phyloP scores from a whole-genome alignment of 2,797 vertebrate genomes.

The Melanotaenia nigrans region DNA sequence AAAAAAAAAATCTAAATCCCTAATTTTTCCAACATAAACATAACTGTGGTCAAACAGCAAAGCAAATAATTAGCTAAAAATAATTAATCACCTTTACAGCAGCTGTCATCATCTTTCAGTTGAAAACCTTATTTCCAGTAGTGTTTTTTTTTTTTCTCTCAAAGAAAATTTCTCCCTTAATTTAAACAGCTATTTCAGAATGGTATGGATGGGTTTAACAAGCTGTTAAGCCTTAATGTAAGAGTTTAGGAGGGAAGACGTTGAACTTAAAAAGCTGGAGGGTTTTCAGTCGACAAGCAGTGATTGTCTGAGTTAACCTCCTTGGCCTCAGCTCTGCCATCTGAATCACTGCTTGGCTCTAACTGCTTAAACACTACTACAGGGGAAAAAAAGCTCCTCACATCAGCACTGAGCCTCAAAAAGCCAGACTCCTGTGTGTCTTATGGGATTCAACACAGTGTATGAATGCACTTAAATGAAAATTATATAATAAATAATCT shows the following conservation, averaged over 20 bases:
- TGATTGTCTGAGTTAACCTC: conserved; percentile 39
- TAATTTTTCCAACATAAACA: conserved; percentile 4
- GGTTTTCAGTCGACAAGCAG: conserved; percentile 46
- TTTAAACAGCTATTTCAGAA: conserved; percentile 10
- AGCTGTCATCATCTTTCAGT: conserved; percentile 1
- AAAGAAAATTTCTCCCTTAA: conserved; percentile 1
- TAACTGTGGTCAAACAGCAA: conserved; percentile 52
- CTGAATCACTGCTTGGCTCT: conserved; percentile 26
- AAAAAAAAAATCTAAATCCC: conserved; percentile 31
- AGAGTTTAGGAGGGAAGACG: conserved; percentile 32
- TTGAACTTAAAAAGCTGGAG: conserved; percentile 22
- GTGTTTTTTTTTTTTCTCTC: background rate
- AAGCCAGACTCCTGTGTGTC: conserved; percentile 5
- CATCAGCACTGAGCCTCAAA: conserved; percentile 16
- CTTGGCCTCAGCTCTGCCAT: conserved; percentile 13
- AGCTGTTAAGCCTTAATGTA: background rate
- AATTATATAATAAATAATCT: background rate
- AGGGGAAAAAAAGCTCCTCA: conserved; percentile 25
- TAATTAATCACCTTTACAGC: conserved; percentile 3
- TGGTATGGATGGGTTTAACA: conserved; percentile 6
- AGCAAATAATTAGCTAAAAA: conserved; percentile 59
- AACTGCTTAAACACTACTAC: conserved; percentile 22
- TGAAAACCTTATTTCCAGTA: conserved; percentile 11
- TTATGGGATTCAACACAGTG: background rate
- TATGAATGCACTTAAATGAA: background rate